Base-by-base conservation (phyloP, 1,140 invertebrate genomes). In the Sarcophaga bullata region DNA sequence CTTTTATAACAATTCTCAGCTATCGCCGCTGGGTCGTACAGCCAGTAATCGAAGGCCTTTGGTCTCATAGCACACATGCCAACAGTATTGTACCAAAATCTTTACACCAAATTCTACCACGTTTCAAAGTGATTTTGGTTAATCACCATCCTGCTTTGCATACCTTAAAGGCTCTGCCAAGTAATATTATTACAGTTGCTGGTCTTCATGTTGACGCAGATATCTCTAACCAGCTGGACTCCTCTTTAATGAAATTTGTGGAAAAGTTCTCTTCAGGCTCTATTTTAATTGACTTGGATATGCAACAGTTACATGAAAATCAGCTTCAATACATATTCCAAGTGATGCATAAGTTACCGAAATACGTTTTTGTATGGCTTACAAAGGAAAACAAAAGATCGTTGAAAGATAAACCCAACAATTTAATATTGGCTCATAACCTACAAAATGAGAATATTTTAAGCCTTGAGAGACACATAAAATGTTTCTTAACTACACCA, bases 71-170 rank as follows among this genome's bases (percentile, higher is more conserved):
- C 50, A 49, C 50, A 7, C 48, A 78, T 52, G n/a, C 25, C 17
- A 78, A 25, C 3, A 78, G 15, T 52, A 7, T 47, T 6, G 46
- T 46, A 47, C 75, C 75, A 8, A 78, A 78, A 50, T 50, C 48
- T 8, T 78, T 78, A 11, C 8, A 78, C 6, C n/a, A 52, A 19
- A 10, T 78, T 19, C 9, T 78, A 13, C 75, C 75, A 52, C 75
- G 75, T 11, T 78, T 78, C 48, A 78, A 78, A 78, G 75, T 13
- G 6, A 50, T 78, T 9, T 52, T 78, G 15, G 75, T 17, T n/a
- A 78, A 78, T 50, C 25, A 78, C 25, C 75, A 78, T 78, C 75
- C 75, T 3, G 48, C 48, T 9, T 10, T 78, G 48, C 75, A 78
- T 11, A 19, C 48, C 8, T 19, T 78, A 25, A 49, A 37, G 50